phyloP scores from a whole-genome alignment of 2,888 invertebrate species.

The Xiphydria camelus region DNA sequence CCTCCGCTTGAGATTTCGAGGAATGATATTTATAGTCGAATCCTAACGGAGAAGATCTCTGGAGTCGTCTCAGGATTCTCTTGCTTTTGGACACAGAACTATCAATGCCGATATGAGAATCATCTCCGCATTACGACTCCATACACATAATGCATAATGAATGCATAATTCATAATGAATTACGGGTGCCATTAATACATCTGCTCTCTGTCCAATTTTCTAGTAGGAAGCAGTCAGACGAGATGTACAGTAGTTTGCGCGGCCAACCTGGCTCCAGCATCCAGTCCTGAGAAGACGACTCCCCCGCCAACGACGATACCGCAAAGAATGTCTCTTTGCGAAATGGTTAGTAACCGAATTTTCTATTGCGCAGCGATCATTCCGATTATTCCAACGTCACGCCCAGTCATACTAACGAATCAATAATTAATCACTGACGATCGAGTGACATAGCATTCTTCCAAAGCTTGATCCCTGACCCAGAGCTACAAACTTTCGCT shows the following conservation, averaged over 20 bases:
- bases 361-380: too few relatives aligned
- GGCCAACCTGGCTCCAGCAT: slow-evolving; percentile 1
- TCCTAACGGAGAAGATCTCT: too few relatives aligned
- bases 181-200: too few relatives aligned
- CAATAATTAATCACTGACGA: too few relatives aligned
- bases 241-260: slow-evolving; percentile 41
- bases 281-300: not conserved
- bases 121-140: too few relatives aligned
- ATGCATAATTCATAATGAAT: too few relatives aligned
- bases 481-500: not conserved
- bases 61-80: too few relatives aligned
- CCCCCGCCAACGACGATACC: slow-evolving; percentile 7
- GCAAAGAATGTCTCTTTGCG: slow-evolving; percentile 24
- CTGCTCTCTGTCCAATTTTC: slow-evolving; percentile 27
- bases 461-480: not conserved
- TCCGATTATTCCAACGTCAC: not conserved
- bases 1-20: too few relatives aligned
- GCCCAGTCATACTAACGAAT: not conserved
- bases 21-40: too few relatives aligned
- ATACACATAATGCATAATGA: not conserved
- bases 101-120: too few relatives aligned
- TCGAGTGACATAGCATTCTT: too few relatives aligned
- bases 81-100: too few relatives aligned
- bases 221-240: slow-evolving; percentile 47
- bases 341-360: slow-evolving; percentile 31